Evolutionary conservation across 2,113 vertebrate species (phyloP).

Genomic region (Cottus gobio): DNA sequence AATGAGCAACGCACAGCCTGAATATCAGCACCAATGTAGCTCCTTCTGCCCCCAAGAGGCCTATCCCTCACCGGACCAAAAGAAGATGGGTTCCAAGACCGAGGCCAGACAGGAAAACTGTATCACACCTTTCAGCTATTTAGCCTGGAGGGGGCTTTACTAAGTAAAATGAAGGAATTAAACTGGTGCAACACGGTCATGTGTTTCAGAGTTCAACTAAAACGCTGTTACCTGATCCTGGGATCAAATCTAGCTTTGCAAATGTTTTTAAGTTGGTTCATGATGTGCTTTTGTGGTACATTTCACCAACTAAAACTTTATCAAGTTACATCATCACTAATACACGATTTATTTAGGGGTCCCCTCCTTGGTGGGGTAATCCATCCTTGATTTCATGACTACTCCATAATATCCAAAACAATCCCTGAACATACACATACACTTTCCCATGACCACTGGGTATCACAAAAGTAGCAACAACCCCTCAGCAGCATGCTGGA

Average conservation of each 20-base stretch:
- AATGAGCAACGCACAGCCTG: neutral
- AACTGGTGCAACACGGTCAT: neutral
- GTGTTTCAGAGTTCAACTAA: constrained; percentile 1
- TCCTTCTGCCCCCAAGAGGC: neutral
- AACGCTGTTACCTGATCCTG: neutral
- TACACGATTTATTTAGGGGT: neutral
- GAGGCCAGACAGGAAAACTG: neutral
- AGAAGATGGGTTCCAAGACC: neutral
- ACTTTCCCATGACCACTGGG: neutral
- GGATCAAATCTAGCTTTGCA: neutral
- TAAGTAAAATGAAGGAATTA: neutral
- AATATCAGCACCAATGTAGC: neutral
- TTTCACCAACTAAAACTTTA: neutral
- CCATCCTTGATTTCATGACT: constrained; percentile 9
- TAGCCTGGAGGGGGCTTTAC: neutral
- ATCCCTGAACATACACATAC: neutral
- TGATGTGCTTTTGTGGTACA: neutral
- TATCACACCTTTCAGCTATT: neutral
- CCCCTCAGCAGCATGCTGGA: neutral
- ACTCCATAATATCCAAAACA: neutral
- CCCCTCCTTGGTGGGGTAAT: neutral
- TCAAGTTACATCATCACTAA: constrained; percentile 1
- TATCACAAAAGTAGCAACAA: neutral
- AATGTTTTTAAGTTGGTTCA: neutral
- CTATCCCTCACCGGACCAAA: neutral